These are phyloP conservation scores for Conus betulinus DNA, from an alignment of 1,140 invertebrate genomes.

Conservation along the genomic window DNA sequence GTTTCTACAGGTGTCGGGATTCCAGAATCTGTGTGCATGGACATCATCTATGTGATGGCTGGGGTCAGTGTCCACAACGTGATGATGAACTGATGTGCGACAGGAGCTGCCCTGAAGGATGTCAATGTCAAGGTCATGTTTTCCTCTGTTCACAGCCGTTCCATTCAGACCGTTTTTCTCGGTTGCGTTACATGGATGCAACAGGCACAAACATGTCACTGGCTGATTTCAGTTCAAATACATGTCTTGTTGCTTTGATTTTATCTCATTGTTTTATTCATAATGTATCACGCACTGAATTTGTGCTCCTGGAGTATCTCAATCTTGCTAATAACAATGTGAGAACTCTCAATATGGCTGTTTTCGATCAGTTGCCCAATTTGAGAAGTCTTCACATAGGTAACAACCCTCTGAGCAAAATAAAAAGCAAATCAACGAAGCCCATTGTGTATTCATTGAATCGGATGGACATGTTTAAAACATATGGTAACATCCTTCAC, in stretches of 20 bases:
- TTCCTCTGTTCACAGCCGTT: constrained; percentile 4
- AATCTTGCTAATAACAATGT: constrained; percentile 36
- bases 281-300: not conserved
- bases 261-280: not conserved
- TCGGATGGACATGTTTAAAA: not conserved
- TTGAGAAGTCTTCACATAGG: constrained; percentile 24
- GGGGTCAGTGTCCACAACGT: too few relatives aligned
- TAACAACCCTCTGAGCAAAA: not conserved
- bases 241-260: not conserved
- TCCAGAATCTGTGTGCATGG: too few relatives aligned
- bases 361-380: constrained; percentile 9
- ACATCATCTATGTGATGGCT: too few relatives aligned
- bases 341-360: not conserved
- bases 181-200: not conserved
- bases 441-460: not conserved
- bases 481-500: not conserved
- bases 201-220: not conserved
- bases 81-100: too few relatives aligned
- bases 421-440: not conserved
- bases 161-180: not conserved
- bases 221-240: not conserved
- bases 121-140: constrained; percentile 23
- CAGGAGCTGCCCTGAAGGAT: constrained; percentile 46
- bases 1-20: too few relatives aligned
- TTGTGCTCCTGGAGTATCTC: not conserved